Conservation (phyloP, 2,888 invertebrate genomes). For the Hirtodrosophila trivittata region DNA sequence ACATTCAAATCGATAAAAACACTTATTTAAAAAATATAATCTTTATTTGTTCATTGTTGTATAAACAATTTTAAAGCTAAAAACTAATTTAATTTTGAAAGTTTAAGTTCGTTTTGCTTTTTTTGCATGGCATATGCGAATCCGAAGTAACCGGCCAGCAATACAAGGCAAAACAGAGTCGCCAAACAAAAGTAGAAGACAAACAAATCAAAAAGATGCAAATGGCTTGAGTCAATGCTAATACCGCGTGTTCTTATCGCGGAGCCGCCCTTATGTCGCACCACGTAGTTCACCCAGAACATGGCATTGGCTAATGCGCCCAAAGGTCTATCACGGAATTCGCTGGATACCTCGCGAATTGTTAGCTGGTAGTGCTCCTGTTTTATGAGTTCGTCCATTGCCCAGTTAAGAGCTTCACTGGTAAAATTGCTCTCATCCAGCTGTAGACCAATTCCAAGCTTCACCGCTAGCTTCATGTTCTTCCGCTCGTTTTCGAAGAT, state of each 20-base stretch:
- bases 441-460: slow-evolving; percentile 78
- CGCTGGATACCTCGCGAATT: slow-evolving; percentile 79
- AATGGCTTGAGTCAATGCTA: slow-evolving; percentile 76
- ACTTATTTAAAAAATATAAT: background rate
- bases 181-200: slow-evolving; percentile 80
- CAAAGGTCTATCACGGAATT: slow-evolving; percentile 82
- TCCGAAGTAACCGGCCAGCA: slow-evolving; percentile 49
- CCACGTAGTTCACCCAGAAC: slow-evolving; percentile 84
- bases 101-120: slow-evolving; percentile 59
- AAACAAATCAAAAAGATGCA: slow-evolving; percentile 83
- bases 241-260: slow-evolving; percentile 79
- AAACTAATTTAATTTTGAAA: slow-evolving; percentile 68
- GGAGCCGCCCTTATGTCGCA: slow-evolving; percentile 81
- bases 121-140: slow-evolving; percentile 47
- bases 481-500: slow-evolving; percentile 83
- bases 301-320: slow-evolving; percentile 82
- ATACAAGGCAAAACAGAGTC: slow-evolving; percentile 25
- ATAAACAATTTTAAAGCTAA: background rate
- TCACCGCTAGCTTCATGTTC: slow-evolving; percentile 76
- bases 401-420: slow-evolving; percentile 77
- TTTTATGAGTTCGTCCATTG: slow-evolving; percentile 79
- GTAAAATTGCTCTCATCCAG: slow-evolving; percentile 80
- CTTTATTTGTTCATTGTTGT: slow-evolving; percentile 31
- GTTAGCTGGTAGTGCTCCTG: slow-evolving; percentile 79
- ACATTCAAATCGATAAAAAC: slow-evolving; percentile 17